Base-by-base conservation (phyloP, 2,888 invertebrate species). In the Neoascia interrupta region DNA sequence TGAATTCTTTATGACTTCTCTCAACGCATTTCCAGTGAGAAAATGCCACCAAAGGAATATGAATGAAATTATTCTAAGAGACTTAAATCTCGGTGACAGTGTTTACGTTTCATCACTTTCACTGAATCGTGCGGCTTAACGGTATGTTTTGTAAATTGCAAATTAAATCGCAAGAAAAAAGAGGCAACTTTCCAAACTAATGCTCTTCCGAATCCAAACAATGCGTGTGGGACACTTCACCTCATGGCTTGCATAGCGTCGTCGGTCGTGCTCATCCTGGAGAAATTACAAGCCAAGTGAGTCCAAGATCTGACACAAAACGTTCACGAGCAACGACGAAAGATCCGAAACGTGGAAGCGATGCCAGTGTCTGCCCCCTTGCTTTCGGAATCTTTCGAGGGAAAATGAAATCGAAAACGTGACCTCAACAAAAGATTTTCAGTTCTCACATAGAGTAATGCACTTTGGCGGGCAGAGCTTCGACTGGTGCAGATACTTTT, bases 401-500 rank as follows among this genome's bases (percentile, higher is more conserved):
- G 74, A 74, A 79, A 79, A 80, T 21, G 81, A 82, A 82, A 82
- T 82, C 81, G 76, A 82, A 82, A 82, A 75, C 74, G 73, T 82
- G 82, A 82, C 82, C 82, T 58, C 21, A 64, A 63, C 61, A 8
- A 11, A 54, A 70, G 19, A 47, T 56, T 54, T 79, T 53, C 43
- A 49, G 49, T 73, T 73, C 68, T 41, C 66, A 66, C 23, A 47
- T 26, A 13, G 6, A 8, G 36, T 8, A 26, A 19, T 37, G 60
- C 34, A 23, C 19, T 54, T 31, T 21, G 43, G 34, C 5, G 37
- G 5, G 37, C 21, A 3, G 6, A 13, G 16, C 23, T 21, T 11
- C 15, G 3, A 6, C 31, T 15, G 10, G 21, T 1, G 31, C 23
- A 34, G 13, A 28, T 26, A 11, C 1, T 36, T 15, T 43, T 31